These are phyloP conservation scores for Vulpes ferrilata DNA, from an alignment of 2,113 vertebrate species.

Conservation along the genomic window DNA sequence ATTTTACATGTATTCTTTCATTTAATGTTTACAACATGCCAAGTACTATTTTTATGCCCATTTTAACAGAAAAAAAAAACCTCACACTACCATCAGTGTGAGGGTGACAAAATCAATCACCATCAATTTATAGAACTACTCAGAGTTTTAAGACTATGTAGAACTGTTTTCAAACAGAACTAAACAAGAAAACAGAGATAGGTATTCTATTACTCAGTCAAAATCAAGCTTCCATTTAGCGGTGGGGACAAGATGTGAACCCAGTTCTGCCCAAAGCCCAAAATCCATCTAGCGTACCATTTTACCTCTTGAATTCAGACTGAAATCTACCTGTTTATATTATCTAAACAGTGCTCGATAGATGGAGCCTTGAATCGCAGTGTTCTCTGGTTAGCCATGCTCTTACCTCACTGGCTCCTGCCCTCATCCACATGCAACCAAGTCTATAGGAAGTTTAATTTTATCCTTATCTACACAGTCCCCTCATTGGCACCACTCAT, in stretches of 20 bases:
- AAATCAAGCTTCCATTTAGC: not conserved
- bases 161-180: conserved; percentile 5
- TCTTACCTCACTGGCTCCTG: not conserved
- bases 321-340: not conserved
- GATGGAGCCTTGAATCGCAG: not conserved
- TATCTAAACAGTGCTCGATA: not conserved
- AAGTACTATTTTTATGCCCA: not conserved
- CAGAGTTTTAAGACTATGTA: not conserved
- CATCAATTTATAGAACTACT: conserved; percentile 29
- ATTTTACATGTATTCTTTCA: not conserved
- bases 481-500: too few relatives aligned
- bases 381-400: not conserved
- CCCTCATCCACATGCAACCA: not conserved
- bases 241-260: not conserved
- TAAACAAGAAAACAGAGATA: conserved; percentile 24
- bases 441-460: not conserved
- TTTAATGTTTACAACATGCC: not conserved
- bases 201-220: not conserved
- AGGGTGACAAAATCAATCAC: not conserved
- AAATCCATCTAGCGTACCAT: not conserved
- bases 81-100: too few relatives aligned
- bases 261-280: not conserved
- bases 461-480: not conserved
- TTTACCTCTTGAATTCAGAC: not conserved
- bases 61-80: conserved; percentile 18